Base-by-base conservation (phyloP, 2,888 invertebrate genomes). In the Drosophila sordidula region DNA sequence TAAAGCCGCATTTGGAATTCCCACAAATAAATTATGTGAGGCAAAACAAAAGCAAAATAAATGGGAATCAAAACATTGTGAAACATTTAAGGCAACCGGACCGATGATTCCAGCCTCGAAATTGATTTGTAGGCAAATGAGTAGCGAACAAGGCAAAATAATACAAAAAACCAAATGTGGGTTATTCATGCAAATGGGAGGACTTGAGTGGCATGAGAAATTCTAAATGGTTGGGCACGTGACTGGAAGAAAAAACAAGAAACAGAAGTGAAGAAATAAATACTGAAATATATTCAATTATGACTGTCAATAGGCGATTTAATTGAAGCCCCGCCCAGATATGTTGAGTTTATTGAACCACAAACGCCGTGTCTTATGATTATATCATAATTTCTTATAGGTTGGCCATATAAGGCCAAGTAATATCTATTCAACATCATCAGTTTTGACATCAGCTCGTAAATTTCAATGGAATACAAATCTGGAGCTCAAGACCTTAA, bases 311-410 rank as follows among this genome's bases (percentile, higher is more conserved):
- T 45, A 29, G 36, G 2, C 18, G 6, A 26, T 16, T 52, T 38
- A 54, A 44, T 36, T 42, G 29, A 18, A 52, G 47, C 67, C 75
- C 47, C 67, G 57, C 54, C 67, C 47, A 64, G 44, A 59, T 67
- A 61, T 70, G 52, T 56, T 49, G 58, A 29, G 70, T 65, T 83
- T 75, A 70, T 65, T 78, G 84, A 80, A 70, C 80, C 50, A 45
- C 36, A 6, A n/a, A 54, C 34, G 9, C 4, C 9, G 25, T 45
- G 32, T 41, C 36, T 29, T 49, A 51, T 45, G 77, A 67, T 81
- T 78, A 75, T 70, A 70, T 84, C 78, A 84, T 73, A 70, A 69
- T 70, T 65, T 58, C 9, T 9, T 36, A 46, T 4, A 42, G 34
- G 18, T 41, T 50, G 54, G n/a, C 29, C 38, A 45, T 58, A 26